Base-by-base conservation (phyloP, 2,113 vertebrate species). In the Spermophilus dauricus region DNA sequence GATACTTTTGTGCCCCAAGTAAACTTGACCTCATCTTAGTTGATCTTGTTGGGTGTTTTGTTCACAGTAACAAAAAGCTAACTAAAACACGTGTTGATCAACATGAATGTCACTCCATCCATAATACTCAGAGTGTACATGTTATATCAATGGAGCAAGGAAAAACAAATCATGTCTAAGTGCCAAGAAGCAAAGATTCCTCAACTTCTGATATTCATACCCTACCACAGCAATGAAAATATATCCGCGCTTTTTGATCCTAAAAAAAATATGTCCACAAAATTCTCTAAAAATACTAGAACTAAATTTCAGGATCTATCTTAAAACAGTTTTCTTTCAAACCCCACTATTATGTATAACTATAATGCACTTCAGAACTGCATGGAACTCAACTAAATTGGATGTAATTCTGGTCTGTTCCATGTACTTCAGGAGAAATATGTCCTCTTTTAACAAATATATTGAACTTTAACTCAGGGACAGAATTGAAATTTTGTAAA, bases 401-500 rank as follows among this genome's bases (percentile, higher is more conserved):
- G 26, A 78, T 94, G 45, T 39, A 20, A 85, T 37, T 61, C 53
- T 58, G 24, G 24, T 77, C 58, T 63, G 20, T 53, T 94, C 82
- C 6, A 77, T 0, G 8, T 18, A 45, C 72, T 8, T 84, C 42
- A 28, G 84, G 76, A 89, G 69, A 95, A 98, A 95, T 85, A 0
- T 0, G 88, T 67, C 51, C n/a, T 56, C 45, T 94, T 58, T 88
- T 81, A 97, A 88, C 89, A 97, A 97, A 76, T 65, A 42, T 56
- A 32, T 69, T 96, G 91, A 97, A 97, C 97, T 97, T 97, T 18
- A 92, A 32, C 70, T 92, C 85, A 95, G 32, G 89, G n/a, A 67
- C 88, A 91, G 94, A 98, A 86, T 9, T 94, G 91, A 85, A 96
- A 96, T 95, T 97, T 94, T 97, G 63, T 96, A 80, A 82, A 97